Conservation (phyloP, 2,113 vertebrate species). For the Rhagologus leucostigma region DNA sequence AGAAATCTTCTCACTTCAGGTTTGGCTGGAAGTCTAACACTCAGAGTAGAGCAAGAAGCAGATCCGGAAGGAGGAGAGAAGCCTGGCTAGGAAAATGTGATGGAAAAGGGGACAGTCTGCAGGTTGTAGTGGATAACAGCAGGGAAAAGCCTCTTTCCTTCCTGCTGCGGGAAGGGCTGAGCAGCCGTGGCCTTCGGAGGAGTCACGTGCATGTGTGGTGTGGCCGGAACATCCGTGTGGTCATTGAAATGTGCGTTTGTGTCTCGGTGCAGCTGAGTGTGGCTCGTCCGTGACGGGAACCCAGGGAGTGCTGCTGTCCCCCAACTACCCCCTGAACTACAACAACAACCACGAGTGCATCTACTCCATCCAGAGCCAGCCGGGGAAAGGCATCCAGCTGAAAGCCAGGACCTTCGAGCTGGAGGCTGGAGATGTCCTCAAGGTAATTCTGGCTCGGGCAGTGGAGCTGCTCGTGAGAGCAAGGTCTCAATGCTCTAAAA, state of each 20-base stretch:
- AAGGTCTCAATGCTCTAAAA: fast-evolving
- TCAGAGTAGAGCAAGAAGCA: not conserved
- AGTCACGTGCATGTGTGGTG: not conserved
- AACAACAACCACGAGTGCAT: conserved; percentile 97
- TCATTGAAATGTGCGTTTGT: not conserved
- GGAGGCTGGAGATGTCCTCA: conserved; percentile 88
- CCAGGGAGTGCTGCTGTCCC: conserved; percentile 94
- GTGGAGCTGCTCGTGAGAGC: not conserved
- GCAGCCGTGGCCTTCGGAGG: not conserved
- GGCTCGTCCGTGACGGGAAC: conserved; percentile 94
- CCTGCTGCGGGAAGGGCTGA: not conserved
- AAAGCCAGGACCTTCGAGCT: conserved; percentile 88
- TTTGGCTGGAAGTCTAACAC: not conserved
- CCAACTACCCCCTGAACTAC: conserved; percentile 96
- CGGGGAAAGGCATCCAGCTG: conserved; percentile 94
- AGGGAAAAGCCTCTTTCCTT: not conserved
- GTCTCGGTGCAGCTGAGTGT: conserved; percentile 86
- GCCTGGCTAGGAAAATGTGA: not conserved
- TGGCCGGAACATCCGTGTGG: fast-evolving
- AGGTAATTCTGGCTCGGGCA: conserved; percentile 71
- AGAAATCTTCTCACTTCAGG: not conserved
- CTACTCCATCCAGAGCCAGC: conserved; percentile 97
- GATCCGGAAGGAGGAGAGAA: not conserved
- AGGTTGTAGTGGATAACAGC: fast-evolving
- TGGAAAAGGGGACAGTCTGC: not conserved